phyloP scores from a whole-genome alignment of 2,888 invertebrate genomes.

The Neocrepidodera transversa region DNA sequence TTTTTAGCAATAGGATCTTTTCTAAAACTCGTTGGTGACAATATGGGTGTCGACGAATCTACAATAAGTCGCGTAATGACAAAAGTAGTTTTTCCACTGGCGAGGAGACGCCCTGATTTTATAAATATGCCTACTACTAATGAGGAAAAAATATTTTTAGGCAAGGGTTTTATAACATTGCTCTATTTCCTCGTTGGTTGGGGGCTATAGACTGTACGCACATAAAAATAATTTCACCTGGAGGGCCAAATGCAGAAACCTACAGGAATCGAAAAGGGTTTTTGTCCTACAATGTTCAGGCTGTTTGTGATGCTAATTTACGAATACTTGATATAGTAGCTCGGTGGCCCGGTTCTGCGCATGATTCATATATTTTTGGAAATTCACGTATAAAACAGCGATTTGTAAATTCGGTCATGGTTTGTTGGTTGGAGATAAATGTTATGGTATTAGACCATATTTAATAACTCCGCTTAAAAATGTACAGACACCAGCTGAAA shows the following conservation, averaged over 20 bases:
- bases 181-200: background rate
- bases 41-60: background rate
- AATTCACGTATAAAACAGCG: background rate
- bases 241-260: background rate
- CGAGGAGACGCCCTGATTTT: too few species aligned
- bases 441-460: background rate
- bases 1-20: background rate
- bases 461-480: background rate
- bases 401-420: background rate
- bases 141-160: background rate
- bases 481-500: background rate
- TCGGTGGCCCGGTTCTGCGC: conserved; percentile 1
- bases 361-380: background rate
- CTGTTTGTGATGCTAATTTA: background rate
- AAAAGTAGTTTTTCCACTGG: background rate
- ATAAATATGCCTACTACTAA: background rate
- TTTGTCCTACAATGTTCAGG: background rate
- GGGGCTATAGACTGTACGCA: background rate
- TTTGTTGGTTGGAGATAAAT: background rate
- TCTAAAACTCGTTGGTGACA: background rate
- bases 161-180: background rate
- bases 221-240: background rate
- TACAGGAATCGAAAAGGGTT: conserved; percentile 2
- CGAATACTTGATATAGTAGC: background rate
- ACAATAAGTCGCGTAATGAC: background rate